A percentile compares a stretch with the other conserved stretches of the same genome.
These are phyloP conservation scores for Polylopha cassiicola DNA, from an alignment of 2,888 invertebrate genomes.

Conservation along the genomic window DNA sequence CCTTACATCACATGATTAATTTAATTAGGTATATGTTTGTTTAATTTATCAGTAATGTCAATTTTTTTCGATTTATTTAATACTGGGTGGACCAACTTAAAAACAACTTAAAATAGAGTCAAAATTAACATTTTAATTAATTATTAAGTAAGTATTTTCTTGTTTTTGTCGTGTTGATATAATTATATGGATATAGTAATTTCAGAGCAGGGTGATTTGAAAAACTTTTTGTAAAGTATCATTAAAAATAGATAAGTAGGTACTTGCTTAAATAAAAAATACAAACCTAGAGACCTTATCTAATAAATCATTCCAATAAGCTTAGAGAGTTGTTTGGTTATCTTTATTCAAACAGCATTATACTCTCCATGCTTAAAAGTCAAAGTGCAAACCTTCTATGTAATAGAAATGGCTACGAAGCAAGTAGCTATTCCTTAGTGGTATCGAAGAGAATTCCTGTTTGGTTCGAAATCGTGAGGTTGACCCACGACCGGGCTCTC, in stretches of 20 bases:
- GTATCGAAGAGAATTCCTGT: conserved; percentile 19
- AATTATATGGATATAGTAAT: too few relatives aligned
- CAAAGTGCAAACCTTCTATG: conserved; percentile 24
- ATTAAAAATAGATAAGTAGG: background rate
- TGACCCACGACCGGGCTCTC: conserved; percentile 21
- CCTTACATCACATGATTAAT: too few relatives aligned
- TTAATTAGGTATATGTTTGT: too few relatives aligned
- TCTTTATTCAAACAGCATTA: background rate
- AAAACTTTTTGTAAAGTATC: background rate
- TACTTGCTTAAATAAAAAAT: background rate
- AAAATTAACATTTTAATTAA: too few relatives aligned
- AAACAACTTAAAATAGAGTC: too few relatives aligned
- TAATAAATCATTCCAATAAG: background rate
- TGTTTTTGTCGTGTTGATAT: too few relatives aligned
- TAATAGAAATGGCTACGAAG: conserved; percentile 20
- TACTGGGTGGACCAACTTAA: too few relatives aligned
- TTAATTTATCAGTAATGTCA: too few relatives aligned
- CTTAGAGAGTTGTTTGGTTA: background rate
- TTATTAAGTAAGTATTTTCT: too few relatives aligned
- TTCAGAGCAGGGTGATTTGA: background rate
- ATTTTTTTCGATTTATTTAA: too few relatives aligned
- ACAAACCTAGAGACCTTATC: background rate
- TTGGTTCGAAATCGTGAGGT: conserved; percentile 22
- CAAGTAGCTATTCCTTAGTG: conserved; percentile 14
- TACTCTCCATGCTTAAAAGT: conserved; percentile 15